Conservation (phyloP, 2,797 vertebrate species). For the Acanthurus tractus region DNA sequence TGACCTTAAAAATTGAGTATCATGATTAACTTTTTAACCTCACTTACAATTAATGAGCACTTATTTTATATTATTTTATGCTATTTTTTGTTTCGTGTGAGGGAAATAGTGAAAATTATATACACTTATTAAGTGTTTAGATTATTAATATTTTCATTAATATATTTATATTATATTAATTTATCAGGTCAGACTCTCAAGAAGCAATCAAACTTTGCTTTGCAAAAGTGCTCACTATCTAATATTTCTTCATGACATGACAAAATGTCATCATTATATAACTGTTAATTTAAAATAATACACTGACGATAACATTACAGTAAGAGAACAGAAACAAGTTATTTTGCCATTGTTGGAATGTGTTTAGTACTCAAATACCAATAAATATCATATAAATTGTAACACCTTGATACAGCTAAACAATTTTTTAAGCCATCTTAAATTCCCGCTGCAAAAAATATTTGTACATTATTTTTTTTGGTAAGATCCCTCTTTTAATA, state of each 20-base stretch:
- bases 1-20: too few relatives aligned
- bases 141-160: too few relatives aligned
- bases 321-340: not conserved
- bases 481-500: not conserved
- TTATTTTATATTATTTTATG: too few relatives aligned
- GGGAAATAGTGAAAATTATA: too few relatives aligned
- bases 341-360: not conserved
- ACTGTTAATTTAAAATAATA: not conserved
- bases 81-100: too few relatives aligned
- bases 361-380: not conserved
- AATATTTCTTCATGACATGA: constrained; percentile 1
- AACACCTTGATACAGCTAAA: not conserved
- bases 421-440: not conserved
- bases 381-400: not conserved
- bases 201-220: not conserved
- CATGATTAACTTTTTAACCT: too few relatives aligned
- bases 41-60: too few relatives aligned
- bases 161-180: too few relatives aligned
- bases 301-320: not conserved
- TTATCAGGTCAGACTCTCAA: not conserved
- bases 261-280: not conserved
- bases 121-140: too few relatives aligned
- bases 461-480: not conserved
- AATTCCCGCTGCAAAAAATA: not conserved
- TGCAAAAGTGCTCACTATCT: not conserved